Conservation (phyloP, 2,113 vertebrate genomes). For the cat (Felis catus) region DNA sequence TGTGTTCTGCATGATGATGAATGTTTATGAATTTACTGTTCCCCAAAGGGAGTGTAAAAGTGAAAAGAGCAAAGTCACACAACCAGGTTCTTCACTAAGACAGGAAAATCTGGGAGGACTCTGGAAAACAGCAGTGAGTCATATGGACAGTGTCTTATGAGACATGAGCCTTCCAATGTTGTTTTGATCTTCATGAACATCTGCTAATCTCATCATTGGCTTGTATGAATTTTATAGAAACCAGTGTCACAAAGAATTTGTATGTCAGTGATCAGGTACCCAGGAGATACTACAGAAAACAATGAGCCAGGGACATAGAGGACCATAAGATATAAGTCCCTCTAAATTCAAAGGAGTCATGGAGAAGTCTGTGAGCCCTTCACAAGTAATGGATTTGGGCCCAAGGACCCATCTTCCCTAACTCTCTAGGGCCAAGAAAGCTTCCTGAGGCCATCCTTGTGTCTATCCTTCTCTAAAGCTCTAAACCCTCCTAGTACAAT, state of each 20-base stretch:
- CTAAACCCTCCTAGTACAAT: background rate
- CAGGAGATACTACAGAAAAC: background rate
- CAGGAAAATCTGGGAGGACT: background rate
- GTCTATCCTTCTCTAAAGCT: too few relatives aligned
- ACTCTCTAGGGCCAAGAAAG: background rate
- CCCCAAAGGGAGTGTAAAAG: background rate
- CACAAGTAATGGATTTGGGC: background rate
- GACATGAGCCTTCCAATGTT: fast-evolving
- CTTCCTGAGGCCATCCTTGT: background rate
- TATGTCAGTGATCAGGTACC: background rate
- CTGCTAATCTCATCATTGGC: background rate
- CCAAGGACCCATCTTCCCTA: background rate
- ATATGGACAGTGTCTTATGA: background rate
- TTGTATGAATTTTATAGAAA: background rate
- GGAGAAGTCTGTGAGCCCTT: background rate
- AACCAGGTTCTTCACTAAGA: background rate
- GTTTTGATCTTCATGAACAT: background rate
- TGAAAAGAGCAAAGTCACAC: background rate
- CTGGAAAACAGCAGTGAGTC: background rate
- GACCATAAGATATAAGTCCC: background rate
- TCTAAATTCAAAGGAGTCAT: background rate
- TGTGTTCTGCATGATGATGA: background rate
- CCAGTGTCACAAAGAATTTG: background rate
- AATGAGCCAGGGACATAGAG: background rate
- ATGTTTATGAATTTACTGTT: fast-evolving